phyloP scores from a whole-genome alignment of 2,888 invertebrate genomes.

The Apamea epomidion region DNA sequence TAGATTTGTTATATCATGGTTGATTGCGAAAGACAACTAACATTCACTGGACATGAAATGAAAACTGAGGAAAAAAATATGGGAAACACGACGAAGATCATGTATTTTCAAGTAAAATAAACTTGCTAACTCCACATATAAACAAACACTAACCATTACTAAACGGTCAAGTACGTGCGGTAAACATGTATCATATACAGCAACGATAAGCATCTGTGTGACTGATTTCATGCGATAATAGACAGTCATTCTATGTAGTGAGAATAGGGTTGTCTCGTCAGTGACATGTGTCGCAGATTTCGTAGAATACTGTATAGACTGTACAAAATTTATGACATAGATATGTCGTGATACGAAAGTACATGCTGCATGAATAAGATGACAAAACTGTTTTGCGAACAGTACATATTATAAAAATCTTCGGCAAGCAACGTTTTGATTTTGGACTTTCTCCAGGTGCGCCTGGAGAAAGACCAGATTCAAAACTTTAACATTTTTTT shows the following conservation, averaged over 20 bases:
- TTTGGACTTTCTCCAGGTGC: background rate
- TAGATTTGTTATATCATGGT: background rate
- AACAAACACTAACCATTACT: conserved; percentile 36
- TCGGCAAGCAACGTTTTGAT: background rate
- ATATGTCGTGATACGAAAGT: background rate
- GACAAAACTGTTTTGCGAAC: background rate
- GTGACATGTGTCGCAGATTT: background rate
- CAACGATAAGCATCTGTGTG: conserved; percentile 27
- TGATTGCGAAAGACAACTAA: background rate
- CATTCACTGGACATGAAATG: background rate
- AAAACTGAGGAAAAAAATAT: background rate
- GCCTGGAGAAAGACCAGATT: too few relatives aligned
- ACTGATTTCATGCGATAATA: conserved; percentile 43
- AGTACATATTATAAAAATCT: background rate
- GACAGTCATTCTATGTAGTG: conserved; percentile 15
- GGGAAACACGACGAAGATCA: background rate
- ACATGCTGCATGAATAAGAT: background rate
- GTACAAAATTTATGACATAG: background rate
- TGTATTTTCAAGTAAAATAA: background rate
- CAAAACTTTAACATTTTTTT: background rate
- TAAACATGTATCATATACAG: conserved; percentile 23
- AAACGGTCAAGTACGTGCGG: conserved; percentile 38
- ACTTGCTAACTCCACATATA: conserved; percentile 13
- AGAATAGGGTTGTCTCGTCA: conserved; percentile 31
- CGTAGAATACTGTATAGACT: background rate